Evolutionary conservation across 30 jellyfish, hydroid and myxozoan species (phyloP).

Genomic region (Hydractinia echinata): DNA sequence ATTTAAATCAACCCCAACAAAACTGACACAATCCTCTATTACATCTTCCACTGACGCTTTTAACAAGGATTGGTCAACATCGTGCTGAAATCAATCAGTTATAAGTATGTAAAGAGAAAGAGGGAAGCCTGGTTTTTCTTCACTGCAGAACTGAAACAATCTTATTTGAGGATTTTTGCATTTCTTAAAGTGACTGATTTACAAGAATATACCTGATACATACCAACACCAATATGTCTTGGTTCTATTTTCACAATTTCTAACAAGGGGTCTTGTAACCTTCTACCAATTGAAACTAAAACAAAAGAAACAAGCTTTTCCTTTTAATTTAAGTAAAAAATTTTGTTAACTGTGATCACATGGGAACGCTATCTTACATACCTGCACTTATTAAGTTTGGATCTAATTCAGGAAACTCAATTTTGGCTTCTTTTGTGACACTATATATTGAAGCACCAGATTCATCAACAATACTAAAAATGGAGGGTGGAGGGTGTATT

Average conservation of each 20-base stretch:
- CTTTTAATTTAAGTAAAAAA: not conserved
- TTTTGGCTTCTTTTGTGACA: constrained; percentile 67
- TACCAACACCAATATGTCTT: constrained; percentile 75
- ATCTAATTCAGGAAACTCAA: constrained; percentile 58
- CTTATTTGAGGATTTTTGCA: too few relatives aligned
- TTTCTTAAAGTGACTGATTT: not conserved
- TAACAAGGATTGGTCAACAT: constrained; percentile 37
- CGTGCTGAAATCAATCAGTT: constrained; percentile 48
- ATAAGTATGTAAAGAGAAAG: not conserved
- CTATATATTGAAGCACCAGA: constrained; percentile 83
- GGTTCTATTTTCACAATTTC: constrained; percentile 74
- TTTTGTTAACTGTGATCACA: not conserved
- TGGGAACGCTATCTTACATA: not conserved
- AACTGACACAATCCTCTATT: constrained; percentile 79
- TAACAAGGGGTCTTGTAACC: constrained; percentile 84
- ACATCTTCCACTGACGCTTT: constrained; percentile 52
- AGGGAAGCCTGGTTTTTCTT: not conserved
- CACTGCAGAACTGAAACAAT: not conserved
- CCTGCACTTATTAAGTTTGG: constrained; percentile 88
- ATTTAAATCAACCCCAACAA: constrained; percentile 82
- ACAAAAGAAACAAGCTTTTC: not conserved
- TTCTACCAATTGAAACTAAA: constrained; percentile 74
- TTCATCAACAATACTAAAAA: constrained; percentile 75
- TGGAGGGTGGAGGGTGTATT: not conserved
- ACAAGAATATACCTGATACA: constrained; percentile 63